Conservation (phyloP, 2,888 invertebrate species). For the Helleia helle region DNA sequence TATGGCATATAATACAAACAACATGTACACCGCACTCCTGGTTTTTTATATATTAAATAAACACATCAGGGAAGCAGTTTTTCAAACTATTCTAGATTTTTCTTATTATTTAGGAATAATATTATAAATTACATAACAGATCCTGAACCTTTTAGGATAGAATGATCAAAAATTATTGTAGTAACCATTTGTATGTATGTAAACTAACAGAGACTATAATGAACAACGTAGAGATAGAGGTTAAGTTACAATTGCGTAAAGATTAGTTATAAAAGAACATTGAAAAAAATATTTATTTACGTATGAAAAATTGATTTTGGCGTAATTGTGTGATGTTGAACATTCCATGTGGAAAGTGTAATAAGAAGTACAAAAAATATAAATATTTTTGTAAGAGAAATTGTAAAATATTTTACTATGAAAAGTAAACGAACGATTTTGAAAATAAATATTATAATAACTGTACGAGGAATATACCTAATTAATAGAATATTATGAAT, state of each 20-base stretch:
- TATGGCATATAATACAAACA: too few species aligned
- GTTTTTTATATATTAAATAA: too few species aligned
- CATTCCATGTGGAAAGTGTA: conserved; percentile 67
- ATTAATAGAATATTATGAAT: too few species aligned
- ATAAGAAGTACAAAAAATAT: conserved; percentile 69
- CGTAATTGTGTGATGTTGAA: conserved; percentile 62
- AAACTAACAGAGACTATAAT: conserved; percentile 46
- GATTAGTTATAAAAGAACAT: conserved; percentile 23
- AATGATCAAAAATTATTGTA: conserved; percentile 9
- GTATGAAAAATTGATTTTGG: conserved; percentile 35
- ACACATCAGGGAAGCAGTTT: too few species aligned
- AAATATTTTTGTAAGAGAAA: conserved; percentile 65
- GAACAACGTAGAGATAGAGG: conserved; percentile 50
- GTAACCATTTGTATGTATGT: conserved; percentile 25
- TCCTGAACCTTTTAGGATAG: too few species aligned
- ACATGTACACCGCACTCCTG: too few species aligned
- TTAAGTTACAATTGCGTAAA: conserved; percentile 14
- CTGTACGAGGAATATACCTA: too few species aligned
- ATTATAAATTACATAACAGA: too few species aligned
- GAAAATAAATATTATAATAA: neutral
- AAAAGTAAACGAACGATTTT: neutral
- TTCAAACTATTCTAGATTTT: too few species aligned
- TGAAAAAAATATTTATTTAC: conserved; percentile 56
- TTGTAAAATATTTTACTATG: conserved; percentile 39
- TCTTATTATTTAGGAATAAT: too few species aligned